These are phyloP conservation scores for Drosophila arizonae DNA, from an alignment of 1,140 invertebrate species.

Conservation along the genomic window DNA sequence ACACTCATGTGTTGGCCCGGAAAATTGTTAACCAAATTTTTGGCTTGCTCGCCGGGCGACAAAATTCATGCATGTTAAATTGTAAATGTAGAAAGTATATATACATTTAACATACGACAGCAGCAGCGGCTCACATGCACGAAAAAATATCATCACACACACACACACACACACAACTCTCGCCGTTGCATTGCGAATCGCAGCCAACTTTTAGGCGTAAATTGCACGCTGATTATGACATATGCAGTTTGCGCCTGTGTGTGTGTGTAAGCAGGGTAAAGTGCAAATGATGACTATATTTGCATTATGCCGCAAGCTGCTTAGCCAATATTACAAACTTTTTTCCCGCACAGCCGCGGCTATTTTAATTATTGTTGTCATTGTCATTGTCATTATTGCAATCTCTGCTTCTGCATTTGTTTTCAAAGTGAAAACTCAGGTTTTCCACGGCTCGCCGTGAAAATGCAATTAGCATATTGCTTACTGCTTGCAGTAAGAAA, in stretches of 20 bases:
- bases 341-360: constrained; percentile 42
- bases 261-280: constrained; percentile 41
- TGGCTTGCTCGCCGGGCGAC: constrained; percentile 60
- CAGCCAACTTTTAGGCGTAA: constrained; percentile 68
- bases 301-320: constrained; percentile 29
- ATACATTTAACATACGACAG: constrained; percentile 31
- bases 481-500: too few relatives aligned
- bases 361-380: constrained; percentile 57
- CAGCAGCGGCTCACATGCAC: constrained; percentile 13
- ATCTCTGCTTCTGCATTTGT: too few relatives aligned
- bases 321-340: constrained; percentile 26
- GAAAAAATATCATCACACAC: constrained; percentile 5
- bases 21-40: constrained; percentile 75
- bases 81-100: constrained; percentile 52
- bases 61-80: constrained; percentile 73
- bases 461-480: too few relatives aligned
- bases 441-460: too few relatives aligned
- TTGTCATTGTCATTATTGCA: too few relatives aligned
- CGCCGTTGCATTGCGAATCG: constrained; percentile 23
- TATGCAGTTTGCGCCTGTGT: constrained; percentile 19
- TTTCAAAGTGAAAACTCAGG: too few relatives aligned
- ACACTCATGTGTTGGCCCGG: constrained; percentile 60
- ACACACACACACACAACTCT: background rate
- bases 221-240: constrained; percentile 66
- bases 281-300: constrained; percentile 59